Evolutionary conservation across 2,113 vertebrate species (phyloP).

Genomic region (Amblyopsis rosae): DNA sequence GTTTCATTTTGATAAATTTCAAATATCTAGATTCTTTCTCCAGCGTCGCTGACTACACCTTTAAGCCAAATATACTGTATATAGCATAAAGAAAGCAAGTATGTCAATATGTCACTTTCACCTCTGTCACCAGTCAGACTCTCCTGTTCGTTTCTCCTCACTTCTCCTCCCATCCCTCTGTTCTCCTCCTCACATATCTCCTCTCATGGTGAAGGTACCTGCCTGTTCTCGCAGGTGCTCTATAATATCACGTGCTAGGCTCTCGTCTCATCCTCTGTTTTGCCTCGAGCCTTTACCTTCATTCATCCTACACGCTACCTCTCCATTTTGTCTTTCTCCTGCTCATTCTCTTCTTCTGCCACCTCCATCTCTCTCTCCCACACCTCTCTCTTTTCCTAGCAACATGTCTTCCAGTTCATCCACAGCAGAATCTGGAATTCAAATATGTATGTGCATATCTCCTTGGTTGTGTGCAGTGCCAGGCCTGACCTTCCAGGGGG

Average conservation of each 20-base stretch:
- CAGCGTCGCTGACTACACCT: no score
- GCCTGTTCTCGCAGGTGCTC: no score
- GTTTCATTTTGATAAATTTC: no score
- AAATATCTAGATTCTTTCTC: no score
- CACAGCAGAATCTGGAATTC: no score
- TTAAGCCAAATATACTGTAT: no score
- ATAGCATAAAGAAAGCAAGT: no score
- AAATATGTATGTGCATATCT: no score
- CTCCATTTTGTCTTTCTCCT: background rate
- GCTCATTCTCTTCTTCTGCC: background rate
- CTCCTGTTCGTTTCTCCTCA: background rate
- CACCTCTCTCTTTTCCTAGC: no score
- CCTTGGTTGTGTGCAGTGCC: no score
- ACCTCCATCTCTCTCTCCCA: background rate
- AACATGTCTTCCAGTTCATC: background rate
- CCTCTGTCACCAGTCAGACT: constrained; percentile 25
- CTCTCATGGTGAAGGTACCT: background rate
- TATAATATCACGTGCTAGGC: background rate
- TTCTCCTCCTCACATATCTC: background rate
- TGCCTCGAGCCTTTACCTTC: background rate
- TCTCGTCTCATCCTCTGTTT: background rate
- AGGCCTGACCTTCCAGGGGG: no score
- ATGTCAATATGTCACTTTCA: background rate
- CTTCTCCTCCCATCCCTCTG: background rate
- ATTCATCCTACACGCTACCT: background rate